Conservation (phyloP, 1,140 invertebrate species). For the Dufourea novaeangliae region DNA sequence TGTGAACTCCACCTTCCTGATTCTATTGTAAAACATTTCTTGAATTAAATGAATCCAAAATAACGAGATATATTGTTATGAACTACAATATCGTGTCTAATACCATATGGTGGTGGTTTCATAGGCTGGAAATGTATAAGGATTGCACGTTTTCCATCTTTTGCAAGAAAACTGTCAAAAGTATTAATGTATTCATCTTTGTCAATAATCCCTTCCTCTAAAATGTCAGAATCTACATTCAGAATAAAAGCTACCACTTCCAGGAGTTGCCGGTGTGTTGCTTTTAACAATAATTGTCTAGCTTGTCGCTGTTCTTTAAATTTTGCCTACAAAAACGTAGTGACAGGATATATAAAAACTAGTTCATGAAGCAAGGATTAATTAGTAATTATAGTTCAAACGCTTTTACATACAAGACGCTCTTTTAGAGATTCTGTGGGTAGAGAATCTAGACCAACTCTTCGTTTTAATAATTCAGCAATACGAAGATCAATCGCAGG, state of each 20-base stretch:
- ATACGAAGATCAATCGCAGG: conserved; percentile 71
- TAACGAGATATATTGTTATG: neutral
- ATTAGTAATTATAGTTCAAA: neutral
- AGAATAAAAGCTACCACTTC: conserved; percentile 84
- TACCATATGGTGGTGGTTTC: conserved; percentile 79
- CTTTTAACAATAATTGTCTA: conserved; percentile 80
- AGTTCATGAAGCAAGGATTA: neutral
- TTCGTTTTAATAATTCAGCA: conserved; percentile 66
- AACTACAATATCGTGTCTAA: neutral
- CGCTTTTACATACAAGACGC: conserved; percentile 59
- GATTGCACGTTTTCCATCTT: conserved; percentile 79
- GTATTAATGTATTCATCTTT: conserved; percentile 83
- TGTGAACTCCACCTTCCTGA: conserved; percentile 81
- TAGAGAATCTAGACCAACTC: conserved; percentile 60
- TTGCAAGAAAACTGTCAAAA: conserved; percentile 82
- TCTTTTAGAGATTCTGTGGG: conserved; percentile 64
- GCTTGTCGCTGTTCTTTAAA: conserved; percentile 81
- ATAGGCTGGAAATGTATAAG: conserved; percentile 82
- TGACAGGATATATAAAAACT: neutral
- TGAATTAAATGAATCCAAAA: conserved; percentile 9
- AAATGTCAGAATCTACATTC: conserved; percentile 81
- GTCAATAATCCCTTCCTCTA: conserved; percentile 86
- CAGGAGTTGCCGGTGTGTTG: conserved; percentile 84
- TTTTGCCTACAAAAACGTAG: conserved; percentile 73
- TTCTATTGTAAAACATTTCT: conserved; percentile 71